phyloP scores from a whole-genome alignment of 2,113 vertebrate genomes.

The Gobiocypris rarus region DNA sequence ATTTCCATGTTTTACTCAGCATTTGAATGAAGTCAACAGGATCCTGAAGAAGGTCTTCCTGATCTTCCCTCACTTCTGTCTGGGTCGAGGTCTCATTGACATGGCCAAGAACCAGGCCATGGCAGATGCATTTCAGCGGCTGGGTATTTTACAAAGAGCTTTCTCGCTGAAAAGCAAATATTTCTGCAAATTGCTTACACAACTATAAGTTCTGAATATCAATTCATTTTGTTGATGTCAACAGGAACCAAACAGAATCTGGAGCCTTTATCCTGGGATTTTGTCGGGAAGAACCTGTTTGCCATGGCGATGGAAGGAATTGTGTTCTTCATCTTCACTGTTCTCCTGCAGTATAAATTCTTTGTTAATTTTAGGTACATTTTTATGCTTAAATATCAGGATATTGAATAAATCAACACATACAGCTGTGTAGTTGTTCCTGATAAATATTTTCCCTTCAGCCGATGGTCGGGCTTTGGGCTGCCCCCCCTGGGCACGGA shows the following conservation, averaged over 20 bases:
- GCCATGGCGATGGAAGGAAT: constrained; percentile 78
- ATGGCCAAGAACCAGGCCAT: constrained; percentile 84
- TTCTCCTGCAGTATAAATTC: constrained; percentile 82
- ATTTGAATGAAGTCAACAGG: constrained; percentile 77
- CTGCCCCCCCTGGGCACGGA: constrained; percentile 73
- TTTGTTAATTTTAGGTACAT: constrained; percentile 72
- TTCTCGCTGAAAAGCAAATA: neutral
- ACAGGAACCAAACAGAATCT: constrained; percentile 71
- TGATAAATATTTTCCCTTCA: constrained; percentile 43
- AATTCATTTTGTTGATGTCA: neutral
- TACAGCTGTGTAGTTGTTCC: neutral
- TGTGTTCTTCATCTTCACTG: constrained; percentile 79
- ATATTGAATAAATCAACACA: neutral
- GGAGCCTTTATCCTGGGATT: constrained; percentile 79
- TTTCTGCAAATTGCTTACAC: neutral
- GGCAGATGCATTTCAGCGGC: constrained; percentile 74
- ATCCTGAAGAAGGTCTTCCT: constrained; percentile 80
- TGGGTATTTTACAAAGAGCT: constrained; percentile 62
- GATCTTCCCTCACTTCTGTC: constrained; percentile 83
- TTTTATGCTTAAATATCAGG: neutral
- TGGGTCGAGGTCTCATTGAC: constrained; percentile 82
- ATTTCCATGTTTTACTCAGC: constrained; percentile 60
- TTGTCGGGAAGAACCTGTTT: constrained; percentile 82
- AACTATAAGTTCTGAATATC: neutral
- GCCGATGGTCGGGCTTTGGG: constrained; percentile 65